Evolutionary conservation across 2,888 invertebrate species (phyloP), one percentile per base, ranked within the genome.

Genomic region (Synanthedon tipuliformis): DNA sequence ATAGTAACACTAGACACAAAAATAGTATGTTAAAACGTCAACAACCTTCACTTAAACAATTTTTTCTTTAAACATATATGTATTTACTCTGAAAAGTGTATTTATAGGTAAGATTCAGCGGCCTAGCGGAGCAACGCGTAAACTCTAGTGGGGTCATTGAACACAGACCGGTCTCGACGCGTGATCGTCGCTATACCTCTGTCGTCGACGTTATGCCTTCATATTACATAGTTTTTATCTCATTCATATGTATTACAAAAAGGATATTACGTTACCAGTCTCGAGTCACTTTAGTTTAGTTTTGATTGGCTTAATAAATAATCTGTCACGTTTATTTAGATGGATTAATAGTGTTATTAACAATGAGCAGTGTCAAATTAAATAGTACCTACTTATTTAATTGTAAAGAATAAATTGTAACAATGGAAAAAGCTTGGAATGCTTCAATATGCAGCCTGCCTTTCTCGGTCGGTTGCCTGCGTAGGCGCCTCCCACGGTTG

Each of bases 111-210:
- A 53, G 41, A 50, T 51, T 45, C 13, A 45, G 45, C 53, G 50
- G 53, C 55, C 60, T 72, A 70, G 73, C 70, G 67, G 68, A 60
- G 65, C 68, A 68, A 66, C 64, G 65, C 67, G 72, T 64, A 65
- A 65, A 64, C 62, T 72, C 72, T 73, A 73, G 69, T 64, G 67
- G 65, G 81, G 77, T 78, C 75, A 65, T 50, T 68, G 77, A 75
- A 81, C 82, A 65, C 62, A 61, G 76, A 82, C 83, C 83, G 83
- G 83, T 83, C 78, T 34, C 60, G 70, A 65, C 71, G 72, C 72
- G 68, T 66, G 73, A 71, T 69, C 69, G 57, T 63, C 64, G 64
- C 71, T 69, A 62, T 63, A 66, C 66, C 68, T 68, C 69, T 62
- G 65, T 61, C 64, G 63, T 65, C 71, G 66, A 68, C 64, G 65